Base-by-base conservation (phyloP, 1,140 invertebrate species). In the Drosophila arawakana region DNA sequence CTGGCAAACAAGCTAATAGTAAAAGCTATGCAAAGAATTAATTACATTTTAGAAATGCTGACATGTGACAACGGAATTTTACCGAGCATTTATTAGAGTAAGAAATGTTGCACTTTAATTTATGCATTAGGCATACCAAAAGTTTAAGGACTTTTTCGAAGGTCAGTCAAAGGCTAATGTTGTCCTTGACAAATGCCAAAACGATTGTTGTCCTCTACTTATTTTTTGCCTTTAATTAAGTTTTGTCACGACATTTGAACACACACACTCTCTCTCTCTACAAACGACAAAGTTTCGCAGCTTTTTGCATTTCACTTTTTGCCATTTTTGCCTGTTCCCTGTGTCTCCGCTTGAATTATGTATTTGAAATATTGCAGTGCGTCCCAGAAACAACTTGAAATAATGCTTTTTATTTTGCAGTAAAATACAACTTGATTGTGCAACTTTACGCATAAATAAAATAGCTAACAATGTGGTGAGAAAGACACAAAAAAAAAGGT, bases 401-500 rank as follows among this genome's bases (percentile, higher is more conserved):
- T 74, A 63, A 69, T 74, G 73, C 73, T 77, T 77, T 69, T 68
- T 61, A 69, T 69, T 77, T 69, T 74, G 59, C 71, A 59, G 68
- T 72, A 60, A 76, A 72, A 72, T 41, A 66, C 35, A 76, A 70
- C 43, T 77, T 74, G 73, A 77, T 74, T 77, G 75, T 69, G 15
- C 52, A 77, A 77, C 75, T 77, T 77, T 74, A 8, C 59, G 15
- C 75, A 77, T 77, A 77, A 77, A 77, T 77, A 73, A 74, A 74
- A 46, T 46, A 49, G 63, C 65, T 60, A 77, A 77, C 70, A 77
- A 77, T 77, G 75, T 68, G 71, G 71, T 69, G 62, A 65, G 58
- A 74, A 30, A 46, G 39, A 21, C 21, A 55, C 8, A 25, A 13
- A 25, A 73, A 73, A 76, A 73, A 73, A 74, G 71, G 75, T 68